These are phyloP conservation scores for Cottus gobio DNA, from an alignment of 2,113 vertebrate genomes.

Conservation along the genomic window DNA sequence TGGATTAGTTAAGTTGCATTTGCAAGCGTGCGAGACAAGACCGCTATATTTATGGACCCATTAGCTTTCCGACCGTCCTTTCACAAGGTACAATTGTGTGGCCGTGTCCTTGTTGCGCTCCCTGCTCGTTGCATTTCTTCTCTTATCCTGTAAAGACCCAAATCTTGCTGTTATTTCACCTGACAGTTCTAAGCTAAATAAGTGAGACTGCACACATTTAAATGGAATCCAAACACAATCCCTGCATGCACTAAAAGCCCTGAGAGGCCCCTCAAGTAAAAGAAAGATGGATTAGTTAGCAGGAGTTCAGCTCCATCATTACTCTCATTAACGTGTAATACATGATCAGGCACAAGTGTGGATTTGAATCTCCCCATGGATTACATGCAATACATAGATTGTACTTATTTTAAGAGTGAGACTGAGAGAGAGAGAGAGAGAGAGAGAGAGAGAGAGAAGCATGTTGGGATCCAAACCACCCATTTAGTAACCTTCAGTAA, in stretches of 20 bases:
- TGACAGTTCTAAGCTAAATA: constrained; percentile 44
- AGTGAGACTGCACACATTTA: constrained; percentile 38
- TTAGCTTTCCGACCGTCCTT: neutral
- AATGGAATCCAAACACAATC: constrained; percentile 45
- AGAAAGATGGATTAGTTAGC: constrained; percentile 27
- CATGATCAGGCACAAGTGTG: constrained; percentile 53
- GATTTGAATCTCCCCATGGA: constrained; percentile 43
- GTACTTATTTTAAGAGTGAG: no score
- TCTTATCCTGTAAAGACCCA: constrained; percentile 51
- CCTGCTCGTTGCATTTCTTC: constrained; percentile 38
- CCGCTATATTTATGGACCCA: neutral
- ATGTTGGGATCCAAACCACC: constrained; percentile 59
- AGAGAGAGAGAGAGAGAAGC: constrained; percentile 19
- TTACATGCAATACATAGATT: no score
- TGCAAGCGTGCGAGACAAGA: neutral
- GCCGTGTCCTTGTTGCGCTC: constrained; percentile 21
- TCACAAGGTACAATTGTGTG: constrained; percentile 19
- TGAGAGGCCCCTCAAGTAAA: constrained; percentile 46
- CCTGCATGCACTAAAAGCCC: constrained; percentile 53
- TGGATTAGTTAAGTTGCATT: neutral
- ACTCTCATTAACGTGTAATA: constrained; percentile 41
- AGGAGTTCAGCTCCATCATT: constrained; percentile 55
- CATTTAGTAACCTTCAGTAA: constrained; percentile 54
- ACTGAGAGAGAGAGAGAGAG: neutral
- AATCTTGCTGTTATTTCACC: constrained; percentile 51